A percentile compares a stretch with the other conserved stretches of the same genome.
These are phyloP conservation scores for Sympetrum striolatum DNA, from an alignment of 2,888 invertebrate genomes.

Conservation along the genomic window DNA sequence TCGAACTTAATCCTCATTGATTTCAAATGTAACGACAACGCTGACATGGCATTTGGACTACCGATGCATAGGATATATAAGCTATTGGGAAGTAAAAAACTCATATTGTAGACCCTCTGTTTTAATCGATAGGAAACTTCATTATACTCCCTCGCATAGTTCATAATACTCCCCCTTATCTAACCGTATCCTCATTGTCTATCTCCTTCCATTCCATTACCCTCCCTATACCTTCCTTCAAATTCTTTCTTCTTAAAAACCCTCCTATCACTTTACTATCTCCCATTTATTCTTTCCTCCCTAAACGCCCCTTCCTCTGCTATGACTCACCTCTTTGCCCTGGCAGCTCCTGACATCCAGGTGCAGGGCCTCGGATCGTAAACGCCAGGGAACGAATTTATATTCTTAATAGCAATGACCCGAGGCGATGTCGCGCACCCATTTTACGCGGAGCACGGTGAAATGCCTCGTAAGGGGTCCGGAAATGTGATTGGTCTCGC, in stretches of 20 bases:
- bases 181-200: not conserved
- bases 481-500: not conserved
- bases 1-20: too few relatives aligned
- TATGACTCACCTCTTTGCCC: not conserved
- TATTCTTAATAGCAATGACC: not conserved
- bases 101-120: too few relatives aligned
- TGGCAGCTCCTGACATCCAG: not conserved
- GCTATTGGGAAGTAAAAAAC: too few relatives aligned
- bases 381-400: slow-evolving; percentile 13
- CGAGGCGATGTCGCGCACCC: not conserved
- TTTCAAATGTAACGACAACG: too few relatives aligned
- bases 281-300: not conserved
- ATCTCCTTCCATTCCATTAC: not conserved
- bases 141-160: too few relatives aligned
- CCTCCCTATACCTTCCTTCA: not conserved
- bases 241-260: not conserved
- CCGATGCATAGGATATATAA: too few relatives aligned
- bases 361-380: not conserved
- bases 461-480: not conserved
- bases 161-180: not conserved
- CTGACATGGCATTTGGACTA: too few relatives aligned
- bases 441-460: not conserved
- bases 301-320: not conserved
- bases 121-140: too few relatives aligned
- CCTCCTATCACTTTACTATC: not conserved